Evolutionary conservation across 2,888 invertebrate species (phyloP).

Genomic region (Oscheius sp.): DNA sequence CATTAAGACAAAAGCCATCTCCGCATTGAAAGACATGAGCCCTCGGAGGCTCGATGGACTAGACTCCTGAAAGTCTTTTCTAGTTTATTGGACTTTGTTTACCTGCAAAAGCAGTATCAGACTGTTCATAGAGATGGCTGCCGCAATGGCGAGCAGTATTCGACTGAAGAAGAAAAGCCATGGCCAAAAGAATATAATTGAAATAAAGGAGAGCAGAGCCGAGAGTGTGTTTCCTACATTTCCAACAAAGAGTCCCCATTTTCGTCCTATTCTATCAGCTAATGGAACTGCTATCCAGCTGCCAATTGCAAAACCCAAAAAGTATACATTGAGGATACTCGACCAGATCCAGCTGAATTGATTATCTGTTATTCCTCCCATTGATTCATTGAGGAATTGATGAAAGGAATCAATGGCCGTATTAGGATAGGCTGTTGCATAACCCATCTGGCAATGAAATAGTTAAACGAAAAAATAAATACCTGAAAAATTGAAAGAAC

Average conservation of each 20-base stretch:
- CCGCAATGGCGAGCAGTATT: constrained; percentile 54
- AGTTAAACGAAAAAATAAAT: background rate
- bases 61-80: constrained; percentile 53
- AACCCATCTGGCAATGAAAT: constrained; percentile 55
- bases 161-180: constrained; percentile 54
- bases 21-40: constrained; percentile 64
- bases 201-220: constrained; percentile 40
- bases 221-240: constrained; percentile 45
- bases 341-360: constrained; percentile 63
- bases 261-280: constrained; percentile 62
- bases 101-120: constrained; percentile 63
- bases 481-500: constrained; percentile 39
- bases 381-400: constrained; percentile 39
- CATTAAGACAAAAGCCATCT: constrained; percentile 63
- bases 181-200: constrained; percentile 38
- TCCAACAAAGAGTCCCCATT: constrained; percentile 56
- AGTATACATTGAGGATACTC: constrained; percentile 58
- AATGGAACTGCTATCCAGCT: constrained; percentile 53
- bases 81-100: background rate
- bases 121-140: constrained; percentile 63
- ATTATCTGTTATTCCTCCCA: constrained; percentile 4
- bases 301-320: constrained; percentile 60
- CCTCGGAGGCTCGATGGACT: constrained; percentile 59
- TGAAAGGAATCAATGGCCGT: constrained; percentile 56
- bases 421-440: constrained; percentile 61